These are phyloP conservation scores for Apodemia duryi DNA, from an alignment of 2,888 invertebrate species.

Conservation along the genomic window DNA sequence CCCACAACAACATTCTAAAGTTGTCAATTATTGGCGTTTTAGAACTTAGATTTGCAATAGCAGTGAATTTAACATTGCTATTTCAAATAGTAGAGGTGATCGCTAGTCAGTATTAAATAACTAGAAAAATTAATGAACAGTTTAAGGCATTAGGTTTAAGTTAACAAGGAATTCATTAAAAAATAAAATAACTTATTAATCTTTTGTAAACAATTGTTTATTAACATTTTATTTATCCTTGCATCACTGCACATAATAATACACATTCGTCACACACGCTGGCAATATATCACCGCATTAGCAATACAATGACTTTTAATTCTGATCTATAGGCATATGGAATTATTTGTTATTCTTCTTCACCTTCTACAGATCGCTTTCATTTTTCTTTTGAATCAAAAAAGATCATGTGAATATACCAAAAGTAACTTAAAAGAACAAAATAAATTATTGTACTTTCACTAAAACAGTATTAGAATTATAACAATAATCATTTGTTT, in stretches of 20 bases:
- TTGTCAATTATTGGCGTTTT: too few relatives aligned
- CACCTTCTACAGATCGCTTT: slow-evolving; percentile 54
- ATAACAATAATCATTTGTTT: slow-evolving; percentile 44
- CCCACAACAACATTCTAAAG: too few relatives aligned
- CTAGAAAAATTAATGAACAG: too few relatives aligned
- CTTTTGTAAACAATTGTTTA: slow-evolving; percentile 81
- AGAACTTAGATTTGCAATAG: too few relatives aligned
- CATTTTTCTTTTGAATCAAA: slow-evolving; percentile 74
- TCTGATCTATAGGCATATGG: slow-evolving; percentile 59
- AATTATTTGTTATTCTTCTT: slow-evolving; percentile 56
- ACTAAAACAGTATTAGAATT: slow-evolving; percentile 41
- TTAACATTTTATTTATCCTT: slow-evolving; percentile 78
- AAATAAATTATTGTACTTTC: slow-evolving; percentile 50
- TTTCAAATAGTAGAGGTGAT: too few relatives aligned
- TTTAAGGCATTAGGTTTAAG: neutral
- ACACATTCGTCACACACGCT: slow-evolving; percentile 67
- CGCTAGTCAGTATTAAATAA: too few relatives aligned
- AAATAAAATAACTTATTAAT: slow-evolving; percentile 62
- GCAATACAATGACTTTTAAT: slow-evolving; percentile 71
- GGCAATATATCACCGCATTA: slow-evolving; percentile 60
- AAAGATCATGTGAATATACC: slow-evolving; percentile 65
- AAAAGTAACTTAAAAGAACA: slow-evolving; percentile 46
- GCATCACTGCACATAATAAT: slow-evolving; percentile 66
- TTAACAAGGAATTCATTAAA: neutral
- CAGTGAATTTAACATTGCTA: too few relatives aligned